A percentile compares a stretch with the other conserved stretches of the same genome.
phyloP scores from a whole-genome alignment of 2,797 vertebrate genomes.

The Anguilla megastoma region DNA sequence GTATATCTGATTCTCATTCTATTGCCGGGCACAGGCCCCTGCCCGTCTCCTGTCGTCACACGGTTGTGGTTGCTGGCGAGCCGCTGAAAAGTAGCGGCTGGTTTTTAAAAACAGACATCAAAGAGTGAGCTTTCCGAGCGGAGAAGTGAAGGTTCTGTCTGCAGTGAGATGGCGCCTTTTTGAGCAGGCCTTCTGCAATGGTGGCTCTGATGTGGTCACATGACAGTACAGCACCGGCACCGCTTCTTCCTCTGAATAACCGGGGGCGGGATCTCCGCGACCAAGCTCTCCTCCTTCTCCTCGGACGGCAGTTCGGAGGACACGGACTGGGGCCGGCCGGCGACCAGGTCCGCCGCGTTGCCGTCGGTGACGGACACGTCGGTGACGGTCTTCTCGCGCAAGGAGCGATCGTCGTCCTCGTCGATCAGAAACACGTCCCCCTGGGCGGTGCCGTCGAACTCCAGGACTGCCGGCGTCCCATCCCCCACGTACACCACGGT shows the following conservation, averaged over 20 bases:
- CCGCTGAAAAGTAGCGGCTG: not conserved
- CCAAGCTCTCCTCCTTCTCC: constrained; percentile 66
- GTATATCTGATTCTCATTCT: not conserved
- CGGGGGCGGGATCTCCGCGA: constrained; percentile 41
- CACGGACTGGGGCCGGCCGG: constrained; percentile 80
- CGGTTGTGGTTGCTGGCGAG: not conserved
- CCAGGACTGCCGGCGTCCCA: constrained; percentile 81
- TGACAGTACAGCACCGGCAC: constrained; percentile 66
- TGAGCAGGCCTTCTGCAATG: not conserved
- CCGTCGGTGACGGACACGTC: constrained; percentile 86
- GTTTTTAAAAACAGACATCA: not conserved
- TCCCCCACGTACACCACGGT: constrained; percentile 90
- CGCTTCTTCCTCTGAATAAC: constrained; percentile 27
- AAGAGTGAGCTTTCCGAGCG: not conserved
- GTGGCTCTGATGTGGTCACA: constrained; percentile 53
- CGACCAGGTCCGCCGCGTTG: constrained; percentile 88
- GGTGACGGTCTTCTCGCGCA: constrained; percentile 91
- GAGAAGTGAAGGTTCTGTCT: not conserved
- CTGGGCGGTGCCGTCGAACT: constrained; percentile 81
- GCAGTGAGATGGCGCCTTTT: not conserved
- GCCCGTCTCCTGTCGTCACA: not conserved
- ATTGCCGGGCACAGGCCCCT: not conserved
- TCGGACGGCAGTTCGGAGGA: constrained; percentile 86
- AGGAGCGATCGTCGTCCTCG: constrained; percentile 89
- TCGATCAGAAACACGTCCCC: constrained; percentile 90